Percentiles rank a stretch among this genome's conserved stretches.
These are phyloP conservation scores for Ovis canadensis DNA, from an alignment of 2,113 vertebrate genomes.

Conservation along the genomic window DNA sequence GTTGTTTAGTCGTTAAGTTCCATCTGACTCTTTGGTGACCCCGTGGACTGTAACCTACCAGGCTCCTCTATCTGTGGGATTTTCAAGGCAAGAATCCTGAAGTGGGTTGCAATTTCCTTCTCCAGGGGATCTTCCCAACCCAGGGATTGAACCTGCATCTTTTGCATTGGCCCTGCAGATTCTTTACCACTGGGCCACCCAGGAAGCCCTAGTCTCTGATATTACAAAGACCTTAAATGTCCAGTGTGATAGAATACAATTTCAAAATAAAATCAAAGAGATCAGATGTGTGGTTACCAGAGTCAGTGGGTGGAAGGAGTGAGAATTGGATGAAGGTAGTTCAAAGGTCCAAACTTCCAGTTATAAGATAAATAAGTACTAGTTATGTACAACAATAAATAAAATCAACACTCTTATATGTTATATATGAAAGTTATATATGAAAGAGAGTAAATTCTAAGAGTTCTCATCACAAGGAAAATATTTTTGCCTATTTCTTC, in stretches of 20 bases:
- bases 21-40: background rate
- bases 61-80: background rate
- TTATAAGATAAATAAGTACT: background rate
- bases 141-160: background rate
- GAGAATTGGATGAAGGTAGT: background rate
- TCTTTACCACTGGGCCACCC: background rate
- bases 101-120: background rate
- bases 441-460: background rate
- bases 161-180: background rate
- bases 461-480: background rate
- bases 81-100: background rate
- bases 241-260: background rate
- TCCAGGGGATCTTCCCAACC: background rate
- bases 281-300: background rate
- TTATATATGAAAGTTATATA: background rate
- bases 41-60: background rate
- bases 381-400: background rate
- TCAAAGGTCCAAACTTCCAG: background rate
- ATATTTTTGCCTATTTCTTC: background rate
- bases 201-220: background rate
- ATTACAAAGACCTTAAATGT: background rate
- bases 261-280: slow-evolving; percentile 32
- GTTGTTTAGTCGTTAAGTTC: background rate
- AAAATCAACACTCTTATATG: background rate
- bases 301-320: background rate